Evolutionary conservation across 2,888 invertebrate genomes (phyloP).

Genomic region (Corythucha ciliata): DNA sequence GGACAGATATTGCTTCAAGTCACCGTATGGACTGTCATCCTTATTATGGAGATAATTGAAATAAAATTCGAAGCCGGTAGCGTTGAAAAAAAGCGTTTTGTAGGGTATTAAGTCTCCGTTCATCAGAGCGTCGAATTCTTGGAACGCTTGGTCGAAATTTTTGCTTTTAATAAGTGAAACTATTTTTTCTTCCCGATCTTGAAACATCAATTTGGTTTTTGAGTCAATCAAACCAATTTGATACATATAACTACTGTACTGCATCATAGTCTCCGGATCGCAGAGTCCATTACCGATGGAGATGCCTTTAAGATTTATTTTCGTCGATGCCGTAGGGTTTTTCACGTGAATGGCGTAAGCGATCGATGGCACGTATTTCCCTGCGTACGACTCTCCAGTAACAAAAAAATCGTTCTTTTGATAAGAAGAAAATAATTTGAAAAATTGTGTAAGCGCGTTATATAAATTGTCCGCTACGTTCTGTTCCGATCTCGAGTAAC

Average conservation of each 20-base stretch:
- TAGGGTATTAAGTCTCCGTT: constrained; percentile 42
- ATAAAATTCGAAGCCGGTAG: constrained; percentile 66
- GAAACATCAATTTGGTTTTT: constrained; percentile 53
- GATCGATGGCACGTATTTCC: constrained; percentile 69
- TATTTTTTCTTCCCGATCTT: constrained; percentile 47
- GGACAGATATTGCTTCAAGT: constrained; percentile 36
- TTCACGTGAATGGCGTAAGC: constrained; percentile 58
- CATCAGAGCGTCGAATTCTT: constrained; percentile 60
- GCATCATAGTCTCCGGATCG: constrained; percentile 66
- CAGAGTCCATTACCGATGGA: constrained; percentile 73
- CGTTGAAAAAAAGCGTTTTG: constrained; percentile 57
- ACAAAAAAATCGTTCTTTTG: constrained; percentile 70
- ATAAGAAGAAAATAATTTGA: constrained; percentile 68
- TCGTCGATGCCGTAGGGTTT: constrained; percentile 48
- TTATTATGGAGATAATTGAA: constrained; percentile 56
- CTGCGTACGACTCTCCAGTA: constrained; percentile 83
- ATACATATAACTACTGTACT: constrained; percentile 68
- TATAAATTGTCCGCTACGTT: constrained; percentile 74
- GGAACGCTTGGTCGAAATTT: constrained; percentile 60
- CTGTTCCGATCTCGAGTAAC: constrained; percentile 69
- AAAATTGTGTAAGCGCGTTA: constrained; percentile 68
- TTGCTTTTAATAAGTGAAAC: constrained; percentile 52
- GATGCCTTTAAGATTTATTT: constrained; percentile 63
- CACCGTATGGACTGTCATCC: constrained; percentile 40
- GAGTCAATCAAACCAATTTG: constrained; percentile 52